These are phyloP conservation scores for Sinella curviseta DNA, from an alignment of 1,140 invertebrate species.

Conservation along the genomic window DNA sequence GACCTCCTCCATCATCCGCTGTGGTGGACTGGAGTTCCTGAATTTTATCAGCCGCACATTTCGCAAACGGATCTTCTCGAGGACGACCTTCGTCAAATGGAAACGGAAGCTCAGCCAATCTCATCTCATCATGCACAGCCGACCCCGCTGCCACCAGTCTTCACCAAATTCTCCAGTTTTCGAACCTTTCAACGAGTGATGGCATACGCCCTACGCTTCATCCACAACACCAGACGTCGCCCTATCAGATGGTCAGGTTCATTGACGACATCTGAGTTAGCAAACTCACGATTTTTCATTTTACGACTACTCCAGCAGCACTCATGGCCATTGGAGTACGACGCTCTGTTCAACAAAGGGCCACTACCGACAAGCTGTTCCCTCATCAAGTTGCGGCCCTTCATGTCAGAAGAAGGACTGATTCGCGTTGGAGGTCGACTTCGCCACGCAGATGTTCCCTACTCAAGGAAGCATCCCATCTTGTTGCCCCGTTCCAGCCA, in stretches of 20 bases:
- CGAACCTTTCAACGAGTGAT: background rate
- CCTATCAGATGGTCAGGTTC: background rate
- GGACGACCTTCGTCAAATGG: background rate
- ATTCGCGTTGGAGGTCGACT: background rate
- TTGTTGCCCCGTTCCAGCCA: background rate
- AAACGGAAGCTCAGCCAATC: background rate
- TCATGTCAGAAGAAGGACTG: background rate
- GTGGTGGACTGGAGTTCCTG: constrained; percentile 52
- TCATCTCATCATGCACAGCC: background rate
- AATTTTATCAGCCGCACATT: background rate
- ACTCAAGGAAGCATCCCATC: background rate
- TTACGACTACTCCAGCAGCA: too few relatives aligned
- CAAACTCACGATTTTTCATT: too few relatives aligned
- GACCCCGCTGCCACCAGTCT: background rate
- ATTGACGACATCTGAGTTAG: too few relatives aligned
- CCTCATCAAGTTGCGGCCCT: background rate
- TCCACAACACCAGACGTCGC: background rate
- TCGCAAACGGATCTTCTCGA: background rate
- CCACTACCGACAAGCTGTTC: background rate
- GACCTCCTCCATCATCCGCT: constrained; percentile 48
- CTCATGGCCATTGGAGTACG: too few relatives aligned
- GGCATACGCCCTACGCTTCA: background rate
- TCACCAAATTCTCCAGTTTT: background rate
- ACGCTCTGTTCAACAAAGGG: too few relatives aligned
- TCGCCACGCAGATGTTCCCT: background rate